phyloP scores from a whole-genome alignment of 2,888 invertebrate genomes.

The Drosophila ezoana region DNA sequence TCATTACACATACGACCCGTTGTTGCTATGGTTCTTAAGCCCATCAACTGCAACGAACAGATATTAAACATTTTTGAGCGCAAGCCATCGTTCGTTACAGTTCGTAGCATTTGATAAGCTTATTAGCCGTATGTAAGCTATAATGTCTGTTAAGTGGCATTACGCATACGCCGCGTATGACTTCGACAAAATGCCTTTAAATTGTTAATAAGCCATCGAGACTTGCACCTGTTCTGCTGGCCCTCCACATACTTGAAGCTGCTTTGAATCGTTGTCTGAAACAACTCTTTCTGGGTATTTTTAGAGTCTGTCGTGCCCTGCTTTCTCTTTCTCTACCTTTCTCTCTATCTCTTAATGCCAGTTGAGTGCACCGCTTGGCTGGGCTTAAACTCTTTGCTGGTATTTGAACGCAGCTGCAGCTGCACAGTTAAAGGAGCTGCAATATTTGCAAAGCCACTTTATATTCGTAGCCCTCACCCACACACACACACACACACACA shows the following conservation, averaged over 20 bases:
- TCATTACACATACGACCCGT: constrained; percentile 41
- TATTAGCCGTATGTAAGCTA: constrained; percentile 60
- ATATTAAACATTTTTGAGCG: constrained; percentile 26
- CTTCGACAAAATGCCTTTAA: constrained; percentile 50
- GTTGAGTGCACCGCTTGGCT: constrained; percentile 72
- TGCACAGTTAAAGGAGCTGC: constrained; percentile 31
- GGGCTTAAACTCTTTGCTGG: constrained; percentile 74
- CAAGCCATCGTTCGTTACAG: constrained; percentile 58
- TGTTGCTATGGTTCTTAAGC: constrained; percentile 24
- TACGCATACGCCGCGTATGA: constrained; percentile 48
- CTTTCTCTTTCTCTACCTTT: constrained; percentile 6
- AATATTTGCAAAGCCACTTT: constrained; percentile 59
- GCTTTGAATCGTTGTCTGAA: constrained; percentile 34
- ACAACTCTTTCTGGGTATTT: constrained; percentile 2
- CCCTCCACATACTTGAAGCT: constrained; percentile 20
- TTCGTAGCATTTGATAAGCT: constrained; percentile 53
- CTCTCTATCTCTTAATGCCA: constrained; percentile 63
- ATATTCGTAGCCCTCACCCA: constrained; percentile 42
- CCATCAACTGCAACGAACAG: not conserved
- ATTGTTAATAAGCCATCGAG: constrained; percentile 54
- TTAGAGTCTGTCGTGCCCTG: not conserved
- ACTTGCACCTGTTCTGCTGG: constrained; percentile 19
- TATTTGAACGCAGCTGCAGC: constrained; percentile 54
- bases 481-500: constrained; percentile 20
- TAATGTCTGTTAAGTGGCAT: constrained; percentile 51